Conservation (phyloP, 2,113 vertebrate genomes). For the Panurus biarmicus region DNA sequence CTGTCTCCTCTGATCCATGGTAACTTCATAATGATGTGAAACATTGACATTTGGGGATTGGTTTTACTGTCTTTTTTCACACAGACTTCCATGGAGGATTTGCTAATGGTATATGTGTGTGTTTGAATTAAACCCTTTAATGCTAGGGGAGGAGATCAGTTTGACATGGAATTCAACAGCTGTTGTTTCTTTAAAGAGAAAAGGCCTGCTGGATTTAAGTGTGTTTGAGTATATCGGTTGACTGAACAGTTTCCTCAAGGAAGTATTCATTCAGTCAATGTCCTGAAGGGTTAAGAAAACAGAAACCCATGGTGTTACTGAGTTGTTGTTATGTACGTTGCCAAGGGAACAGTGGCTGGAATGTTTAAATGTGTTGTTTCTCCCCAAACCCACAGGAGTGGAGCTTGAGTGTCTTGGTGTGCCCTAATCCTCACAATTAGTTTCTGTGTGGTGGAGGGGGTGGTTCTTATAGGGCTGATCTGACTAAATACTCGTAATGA, state of each 20-base stretch:
- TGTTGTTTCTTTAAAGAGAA: slow-evolving; percentile 19
- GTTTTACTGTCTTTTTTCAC: not conserved
- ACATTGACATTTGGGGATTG: not conserved
- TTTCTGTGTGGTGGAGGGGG: slow-evolving; percentile 24
- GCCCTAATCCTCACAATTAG: slow-evolving; percentile 64
- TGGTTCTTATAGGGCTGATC: slow-evolving; percentile 24
- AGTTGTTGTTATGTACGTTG: slow-evolving; percentile 77
- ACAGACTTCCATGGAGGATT: not conserved
- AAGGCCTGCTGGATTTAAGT: slow-evolving; percentile 27
- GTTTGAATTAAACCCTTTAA: not conserved
- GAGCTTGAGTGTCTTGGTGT: slow-evolving; percentile 66
- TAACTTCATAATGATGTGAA: not conserved
- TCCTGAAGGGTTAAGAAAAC: slow-evolving; percentile 80
- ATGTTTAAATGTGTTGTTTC: slow-evolving; percentile 78
- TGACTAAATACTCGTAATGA: slow-evolving; percentile 15
- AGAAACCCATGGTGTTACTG: slow-evolving; percentile 66
- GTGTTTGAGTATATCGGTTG: slow-evolving; percentile 41
- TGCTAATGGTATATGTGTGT: not conserved
- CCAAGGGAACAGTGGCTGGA: slow-evolving; percentile 75
- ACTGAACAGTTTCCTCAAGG: slow-evolving; percentile 70
- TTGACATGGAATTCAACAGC: slow-evolving; percentile 30
- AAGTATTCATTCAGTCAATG: slow-evolving; percentile 71
- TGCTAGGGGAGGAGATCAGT: slow-evolving; percentile 1
- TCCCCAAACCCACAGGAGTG: slow-evolving; percentile 57
- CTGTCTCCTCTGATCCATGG: not conserved